A percentile compares a stretch with the other conserved stretches of the same genome.
Conservation (phyloP, 2,888 invertebrate genomes). For the Fragum whitleyi region DNA sequence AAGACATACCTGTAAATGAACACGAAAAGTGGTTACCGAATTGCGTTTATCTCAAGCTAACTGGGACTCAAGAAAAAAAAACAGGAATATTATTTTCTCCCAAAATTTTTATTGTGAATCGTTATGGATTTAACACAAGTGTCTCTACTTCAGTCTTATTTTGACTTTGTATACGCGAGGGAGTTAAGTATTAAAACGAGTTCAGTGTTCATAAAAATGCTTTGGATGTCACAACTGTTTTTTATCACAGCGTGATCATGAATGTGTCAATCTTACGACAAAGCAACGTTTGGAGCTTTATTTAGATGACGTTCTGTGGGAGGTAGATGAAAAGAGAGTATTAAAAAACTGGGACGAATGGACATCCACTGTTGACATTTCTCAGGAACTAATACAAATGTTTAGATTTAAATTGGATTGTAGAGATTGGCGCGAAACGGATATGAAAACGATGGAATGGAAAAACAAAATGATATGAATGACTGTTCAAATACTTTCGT, state of each 20-base stretch:
- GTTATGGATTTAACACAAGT: constrained; percentile 37
- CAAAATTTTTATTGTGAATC: not conserved
- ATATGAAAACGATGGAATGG: constrained; percentile 45
- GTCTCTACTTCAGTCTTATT: constrained; percentile 48
- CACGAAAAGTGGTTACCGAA: constrained; percentile 41
- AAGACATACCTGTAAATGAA: constrained; percentile 36
- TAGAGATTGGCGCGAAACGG: constrained; percentile 44
- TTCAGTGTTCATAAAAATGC: constrained; percentile 41
- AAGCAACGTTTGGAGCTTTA: constrained; percentile 41
- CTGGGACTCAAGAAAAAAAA: constrained; percentile 18
- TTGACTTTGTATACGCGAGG: constrained; percentile 49
- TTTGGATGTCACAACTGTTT: constrained; percentile 29
- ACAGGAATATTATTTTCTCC: not conserved
- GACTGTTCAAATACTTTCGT: constrained; percentile 30
- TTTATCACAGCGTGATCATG: constrained; percentile 45
- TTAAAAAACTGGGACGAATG: constrained; percentile 38
- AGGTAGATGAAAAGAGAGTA: constrained; percentile 33
- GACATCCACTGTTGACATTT: constrained; percentile 18
- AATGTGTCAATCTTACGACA: constrained; percentile 32
- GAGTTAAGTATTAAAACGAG: constrained; percentile 28
- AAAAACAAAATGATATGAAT: constrained; percentile 36
- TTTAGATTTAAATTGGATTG: constrained; percentile 43
- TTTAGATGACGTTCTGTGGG: constrained; percentile 48
- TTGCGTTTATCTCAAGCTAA: constrained; percentile 39
- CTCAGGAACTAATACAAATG: constrained; percentile 20